Conservation (phyloP, 1,140 invertebrate species). For the Drosophila pandora region DNA sequence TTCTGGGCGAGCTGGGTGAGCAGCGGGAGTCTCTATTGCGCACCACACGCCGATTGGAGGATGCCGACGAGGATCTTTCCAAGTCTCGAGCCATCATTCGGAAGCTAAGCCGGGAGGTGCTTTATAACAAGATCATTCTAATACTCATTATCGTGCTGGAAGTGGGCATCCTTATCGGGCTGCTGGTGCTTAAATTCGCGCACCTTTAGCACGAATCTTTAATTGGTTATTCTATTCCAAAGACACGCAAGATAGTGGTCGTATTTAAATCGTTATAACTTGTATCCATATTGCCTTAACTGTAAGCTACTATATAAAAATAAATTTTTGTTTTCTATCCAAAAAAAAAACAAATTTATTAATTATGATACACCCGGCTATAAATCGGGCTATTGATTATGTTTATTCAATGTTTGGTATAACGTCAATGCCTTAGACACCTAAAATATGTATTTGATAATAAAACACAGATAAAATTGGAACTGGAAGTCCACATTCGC, state of each 20-base stretch:
- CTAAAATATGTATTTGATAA: conserved; percentile 58
- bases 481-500: conserved; percentile 4
- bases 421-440: conserved; percentile 63
- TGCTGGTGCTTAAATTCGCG: conserved; percentile 72
- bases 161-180: conserved; percentile 68
- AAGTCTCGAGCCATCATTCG: conserved; percentile 80
- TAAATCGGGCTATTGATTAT: conserved; percentile 51
- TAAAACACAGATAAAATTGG: conserved; percentile 74
- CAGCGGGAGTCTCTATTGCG: conserved; percentile 84
- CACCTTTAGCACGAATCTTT: conserved; percentile 23
- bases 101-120: conserved; percentile 83
- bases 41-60: conserved; percentile 83
- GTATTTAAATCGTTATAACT: conserved; percentile 17
- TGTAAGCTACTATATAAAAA: conserved; percentile 7
- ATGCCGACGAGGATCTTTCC: conserved; percentile 84
- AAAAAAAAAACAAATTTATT: background rate
- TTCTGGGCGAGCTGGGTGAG: conserved; percentile 82
- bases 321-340: background rate
- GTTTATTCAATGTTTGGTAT: conserved; percentile 45
- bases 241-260: conserved; percentile 18
- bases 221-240: conserved; percentile 44
- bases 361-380: conserved; percentile 24
- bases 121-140: conserved; percentile 85
- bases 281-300: conserved; percentile 10
- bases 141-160: conserved; percentile 84